Conservation (phyloP, 2,113 vertebrate genomes). For the Morphnarchus princeps region DNA sequence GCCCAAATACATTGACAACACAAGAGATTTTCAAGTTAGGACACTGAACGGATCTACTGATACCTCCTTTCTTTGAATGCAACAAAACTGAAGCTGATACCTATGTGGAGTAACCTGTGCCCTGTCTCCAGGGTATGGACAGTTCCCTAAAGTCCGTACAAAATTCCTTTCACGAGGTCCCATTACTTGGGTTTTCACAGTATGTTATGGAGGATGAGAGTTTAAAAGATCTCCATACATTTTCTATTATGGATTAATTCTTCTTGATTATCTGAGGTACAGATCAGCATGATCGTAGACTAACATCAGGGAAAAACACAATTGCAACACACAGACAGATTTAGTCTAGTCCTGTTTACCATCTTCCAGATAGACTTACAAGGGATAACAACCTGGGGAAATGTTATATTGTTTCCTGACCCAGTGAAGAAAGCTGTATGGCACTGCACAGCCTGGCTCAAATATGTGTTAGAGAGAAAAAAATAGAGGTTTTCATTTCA, state of each 20-base stretch:
- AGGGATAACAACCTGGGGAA: not conserved
- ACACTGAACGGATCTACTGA: not conserved
- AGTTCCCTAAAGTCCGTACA: not conserved
- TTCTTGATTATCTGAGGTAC: not conserved
- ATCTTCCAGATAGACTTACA: not conserved
- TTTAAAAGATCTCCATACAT: not conserved
- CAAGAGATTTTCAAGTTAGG: not conserved
- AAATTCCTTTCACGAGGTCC: not conserved
- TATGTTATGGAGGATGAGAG: not conserved
- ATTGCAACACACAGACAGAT: not conserved
- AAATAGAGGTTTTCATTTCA: not conserved
- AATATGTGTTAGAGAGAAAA: not conserved
- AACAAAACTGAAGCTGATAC: not conserved
- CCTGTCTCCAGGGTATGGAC: not conserved
- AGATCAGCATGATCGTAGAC: not conserved
- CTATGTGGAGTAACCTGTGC: not conserved
- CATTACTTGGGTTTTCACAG: not conserved
- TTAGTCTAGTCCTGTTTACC: not conserved
- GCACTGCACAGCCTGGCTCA: not conserved
- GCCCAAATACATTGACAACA: not conserved
- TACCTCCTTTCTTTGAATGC: not conserved
- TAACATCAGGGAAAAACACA: not conserved
- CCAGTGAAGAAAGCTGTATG: not conserved
- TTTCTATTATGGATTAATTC: not conserved
- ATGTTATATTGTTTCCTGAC: not conserved